Evolutionary conservation across 2,888 invertebrate genomes (phyloP).

Genomic region (Pheosia tremula): DNA sequence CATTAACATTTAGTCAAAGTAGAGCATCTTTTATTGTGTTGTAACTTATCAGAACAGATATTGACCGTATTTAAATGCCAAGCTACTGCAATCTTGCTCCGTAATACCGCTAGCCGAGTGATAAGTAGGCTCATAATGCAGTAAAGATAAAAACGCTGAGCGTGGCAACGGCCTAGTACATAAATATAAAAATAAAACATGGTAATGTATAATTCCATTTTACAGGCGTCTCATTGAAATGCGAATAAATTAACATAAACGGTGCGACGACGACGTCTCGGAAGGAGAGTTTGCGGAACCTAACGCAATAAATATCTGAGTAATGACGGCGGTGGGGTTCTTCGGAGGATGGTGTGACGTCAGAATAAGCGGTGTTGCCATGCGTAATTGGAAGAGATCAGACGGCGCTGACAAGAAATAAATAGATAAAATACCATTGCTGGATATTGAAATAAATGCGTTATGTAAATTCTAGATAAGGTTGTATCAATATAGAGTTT

Average conservation of each 20-base stretch:
- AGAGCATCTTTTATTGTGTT: not conserved
- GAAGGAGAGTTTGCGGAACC: conserved; percentile 52
- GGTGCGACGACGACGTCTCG: conserved; percentile 57
- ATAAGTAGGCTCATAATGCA: conserved; percentile 12
- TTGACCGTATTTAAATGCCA: not conserved
- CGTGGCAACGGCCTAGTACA: conserved; percentile 42
- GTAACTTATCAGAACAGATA: not conserved
- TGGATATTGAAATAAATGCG: too few relatives aligned
- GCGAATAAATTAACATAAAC: conserved; percentile 78
- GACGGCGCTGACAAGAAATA: conserved; percentile 7
- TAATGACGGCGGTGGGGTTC: conserved; percentile 54
- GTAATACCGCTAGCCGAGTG: conserved; percentile 2
- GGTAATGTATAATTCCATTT: conserved; percentile 68
- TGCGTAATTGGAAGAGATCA: conserved; percentile 10
- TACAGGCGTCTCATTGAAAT: conserved; percentile 72
- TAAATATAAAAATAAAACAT: conserved; percentile 62
- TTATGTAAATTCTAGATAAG: too few relatives aligned
- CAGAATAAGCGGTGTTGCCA: conserved; percentile 9
- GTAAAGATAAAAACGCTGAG: conserved; percentile 41
- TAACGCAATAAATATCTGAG: conserved; percentile 68
- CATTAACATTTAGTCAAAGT: not conserved
- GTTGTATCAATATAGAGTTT: too few relatives aligned
- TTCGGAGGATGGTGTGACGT: conserved; percentile 50
- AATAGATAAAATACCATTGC: not conserved
- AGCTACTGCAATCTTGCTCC: not conserved